A percentile compares a stretch with the other conserved stretches of the same genome.
phyloP scores from a whole-genome alignment of 2,888 invertebrate genomes.

The Scaptomyza tumidula region DNA sequence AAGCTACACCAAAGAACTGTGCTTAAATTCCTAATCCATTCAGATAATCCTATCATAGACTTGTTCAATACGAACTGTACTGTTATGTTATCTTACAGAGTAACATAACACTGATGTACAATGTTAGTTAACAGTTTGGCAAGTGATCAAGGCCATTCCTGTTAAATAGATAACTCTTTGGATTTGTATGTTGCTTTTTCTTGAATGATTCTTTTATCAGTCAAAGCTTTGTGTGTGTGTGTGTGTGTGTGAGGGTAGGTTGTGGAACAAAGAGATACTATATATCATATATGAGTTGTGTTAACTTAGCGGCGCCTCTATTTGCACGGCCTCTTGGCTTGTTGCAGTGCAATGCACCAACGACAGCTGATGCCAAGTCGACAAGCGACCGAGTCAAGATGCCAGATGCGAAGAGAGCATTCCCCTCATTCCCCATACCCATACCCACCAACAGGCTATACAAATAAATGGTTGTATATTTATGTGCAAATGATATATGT shows the following conservation, averaged over 20 bases:
- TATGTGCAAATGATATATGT: constrained; percentile 3
- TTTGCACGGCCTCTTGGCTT: constrained; percentile 30
- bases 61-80: too few species aligned
- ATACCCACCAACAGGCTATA: too few species aligned
- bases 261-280: constrained; percentile 20
- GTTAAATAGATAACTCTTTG: too few species aligned
- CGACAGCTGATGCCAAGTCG: constrained; percentile 30
- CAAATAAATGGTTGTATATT: background rate
- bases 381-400: background rate
- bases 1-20: too few species aligned
- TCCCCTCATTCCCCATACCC: background rate
- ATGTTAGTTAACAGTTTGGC: too few species aligned
- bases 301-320: constrained; percentile 22
- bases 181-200: too few species aligned
- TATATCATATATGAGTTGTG: constrained; percentile 5
- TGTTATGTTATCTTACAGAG: too few species aligned
- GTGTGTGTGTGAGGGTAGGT: background rate
- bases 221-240: constrained; percentile 7
- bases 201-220: constrained; percentile 33
- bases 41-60: too few species aligned
- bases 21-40: too few species aligned
- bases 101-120: too few species aligned
- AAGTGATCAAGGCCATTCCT: too few species aligned
- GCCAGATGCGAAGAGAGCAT: background rate
- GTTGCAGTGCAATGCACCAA: constrained; percentile 45